phyloP scores from a whole-genome alignment of 2,797 vertebrate species.

The Linurgus olivaceus region DNA sequence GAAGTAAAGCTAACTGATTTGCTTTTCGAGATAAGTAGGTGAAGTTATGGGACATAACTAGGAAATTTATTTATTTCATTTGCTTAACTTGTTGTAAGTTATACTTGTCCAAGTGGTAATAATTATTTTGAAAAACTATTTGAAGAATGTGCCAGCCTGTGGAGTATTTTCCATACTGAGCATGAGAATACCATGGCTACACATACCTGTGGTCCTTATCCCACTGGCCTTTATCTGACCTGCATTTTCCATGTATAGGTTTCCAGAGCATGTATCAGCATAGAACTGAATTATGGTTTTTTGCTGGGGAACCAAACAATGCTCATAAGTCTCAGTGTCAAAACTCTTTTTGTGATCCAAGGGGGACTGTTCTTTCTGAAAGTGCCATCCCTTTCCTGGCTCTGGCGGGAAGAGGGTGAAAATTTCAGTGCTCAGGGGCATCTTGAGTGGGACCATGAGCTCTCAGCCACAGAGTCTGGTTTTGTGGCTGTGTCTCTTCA shows the following conservation, averaged over 20 bases:
- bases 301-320: neutral
- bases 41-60: neutral
- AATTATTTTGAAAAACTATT: neutral
- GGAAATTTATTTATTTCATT: neutral
- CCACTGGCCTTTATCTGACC: neutral
- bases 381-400: neutral
- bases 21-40: neutral
- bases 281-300: neutral
- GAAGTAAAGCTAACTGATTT: neutral
- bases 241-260: neutral
- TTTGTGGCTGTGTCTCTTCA: neutral
- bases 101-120: neutral
- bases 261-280: accelerated
- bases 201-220: neutral
- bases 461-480: neutral
- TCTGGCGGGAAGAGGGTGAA: neutral
- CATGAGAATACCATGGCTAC: neutral
- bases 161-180: neutral
- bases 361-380: neutral
- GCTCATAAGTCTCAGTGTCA: accelerated
- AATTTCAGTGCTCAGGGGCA: neutral
- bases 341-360: neutral
- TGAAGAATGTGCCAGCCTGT: neutral
- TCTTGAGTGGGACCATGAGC: neutral
- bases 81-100: neutral